phyloP scores from a whole-genome alignment of 2,888 invertebrate species.

The Subacronicta megacephala region DNA sequence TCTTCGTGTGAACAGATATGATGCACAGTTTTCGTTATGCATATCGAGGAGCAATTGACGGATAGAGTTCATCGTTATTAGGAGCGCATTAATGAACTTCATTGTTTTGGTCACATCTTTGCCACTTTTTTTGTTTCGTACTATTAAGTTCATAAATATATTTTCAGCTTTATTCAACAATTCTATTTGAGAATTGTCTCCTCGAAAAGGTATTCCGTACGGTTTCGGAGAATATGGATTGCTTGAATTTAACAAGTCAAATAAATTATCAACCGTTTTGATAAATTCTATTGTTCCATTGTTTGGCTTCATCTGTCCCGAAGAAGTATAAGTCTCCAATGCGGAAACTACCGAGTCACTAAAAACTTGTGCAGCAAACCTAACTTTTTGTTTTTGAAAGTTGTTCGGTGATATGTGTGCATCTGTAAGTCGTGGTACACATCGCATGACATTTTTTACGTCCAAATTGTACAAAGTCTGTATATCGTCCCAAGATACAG shows the following conservation, averaged over 20 bases:
- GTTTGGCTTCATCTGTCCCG: not conserved
- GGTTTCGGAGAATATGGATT: not conserved
- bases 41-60: conserved; percentile 1
- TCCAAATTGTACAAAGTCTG: not conserved
- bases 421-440: conserved; percentile 1
- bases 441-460: not conserved
- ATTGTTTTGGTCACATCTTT: not conserved
- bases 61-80: not conserved
- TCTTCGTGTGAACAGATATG: conserved; percentile 14
- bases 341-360: not conserved
- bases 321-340: not conserved
- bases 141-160: not conserved
- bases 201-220: not conserved
- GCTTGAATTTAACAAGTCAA: conserved; percentile 1
- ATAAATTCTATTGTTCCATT: not conserved
- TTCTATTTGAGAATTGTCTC: not conserved
- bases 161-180: not conserved
- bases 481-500: not conserved
- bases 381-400: not conserved
- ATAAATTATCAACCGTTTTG: not conserved
- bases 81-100: not conserved
- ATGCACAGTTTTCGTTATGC: not conserved
- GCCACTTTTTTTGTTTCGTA: not conserved
- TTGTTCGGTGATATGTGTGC: not conserved
- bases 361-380: not conserved